Base-by-base conservation (phyloP, 2,888 invertebrate genomes). In the Tetramorium bicarinatum region DNA sequence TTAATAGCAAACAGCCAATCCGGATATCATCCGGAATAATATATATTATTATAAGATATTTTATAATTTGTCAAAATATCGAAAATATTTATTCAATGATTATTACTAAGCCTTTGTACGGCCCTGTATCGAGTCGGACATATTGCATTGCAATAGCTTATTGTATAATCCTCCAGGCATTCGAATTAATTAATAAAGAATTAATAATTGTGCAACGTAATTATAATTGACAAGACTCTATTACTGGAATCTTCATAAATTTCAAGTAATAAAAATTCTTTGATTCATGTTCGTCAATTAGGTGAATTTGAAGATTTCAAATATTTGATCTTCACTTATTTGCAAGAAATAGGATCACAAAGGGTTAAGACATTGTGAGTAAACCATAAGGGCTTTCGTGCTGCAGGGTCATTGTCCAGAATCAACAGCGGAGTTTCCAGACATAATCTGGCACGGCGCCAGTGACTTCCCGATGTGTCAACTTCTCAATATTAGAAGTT, bases 401-500 rank as follows among this genome's bases (percentile, higher is more conserved):
- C 85, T 90, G 88, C 89, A 89, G 89, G 86, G 86, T 90, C 88
- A 86, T 89, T 88, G 89, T 90, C 90, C 92, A 92, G 88, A 84
- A 77, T 29, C 34, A 52, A 29, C 49, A 69, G 15, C 64, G 54
- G 81, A 76, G 82, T 89, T 90, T 84, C 87, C 87, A 87, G 74
- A 88, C 77, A 85, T 71, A 81, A 81, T 88, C 91, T 93, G 93
- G 91, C 90, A 71, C 13, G 13, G 18, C 47, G 92, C 92, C 93
- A 93, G 87, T 89, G 84, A 86, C 90, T 93, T 91, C 88, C 90
- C 91, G 89, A 91, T 93, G 91, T 92, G 91, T 93, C 92, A 91
- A 91, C 88, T 89, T 87, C 88, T 91, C 91, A 88, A 90, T 87
- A 90, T 90, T 90, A 90, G 90, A 67, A 88, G 86, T 86, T 76